Base-by-base conservation (phyloP, 2,113 vertebrate genomes). In the Petromus typicus region DNA sequence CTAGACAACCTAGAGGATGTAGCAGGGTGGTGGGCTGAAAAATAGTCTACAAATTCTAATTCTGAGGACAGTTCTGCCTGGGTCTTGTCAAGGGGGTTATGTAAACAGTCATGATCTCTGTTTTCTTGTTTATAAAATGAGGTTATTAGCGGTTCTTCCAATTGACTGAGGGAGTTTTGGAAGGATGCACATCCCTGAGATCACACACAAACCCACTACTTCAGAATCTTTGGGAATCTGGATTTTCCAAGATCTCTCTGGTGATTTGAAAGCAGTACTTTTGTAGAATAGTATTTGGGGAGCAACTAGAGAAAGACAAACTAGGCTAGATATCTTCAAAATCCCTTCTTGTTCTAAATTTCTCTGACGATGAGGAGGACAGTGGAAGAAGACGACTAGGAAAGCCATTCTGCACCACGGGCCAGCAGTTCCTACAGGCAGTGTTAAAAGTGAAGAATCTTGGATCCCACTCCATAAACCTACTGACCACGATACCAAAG, bases 101-200 rank as follows among this genome's bases (percentile, higher is more conserved):
- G 0, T 16, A 85, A 73, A 48, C 61, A 82, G 9, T 57, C 34
- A 56, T 25, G 79, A 89, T 3, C 30, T 12, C 22, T 54, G 0
- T 63, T 94, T 91, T 27, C 51, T 85, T 85, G 64, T 63, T 81
- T 85, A 76, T 92, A 61, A 54, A 95, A 73, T 40, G 23, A 91
- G 11, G 23, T 43, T 89, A 45, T 63, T 92, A 57, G 64, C 32
- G 20, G 37, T 37, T 73, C n/a, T 17, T 75, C 4, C 45, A 40
- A 1, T 30, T 86, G 67, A 57, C 71, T 57, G 63, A 37, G 27
- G 45, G 34, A 66, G 4, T 22, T 71, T 67, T 67, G 56, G 73
- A 59, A 89, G 18, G 80, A 78, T 20, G 59, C 13, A 75, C 25
- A 57, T 89, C 34, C n/a, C n/a, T 57, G 7, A 4, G 63, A 67